Conservation (phyloP, 2,113 vertebrate species). For the Agapornis roseicollis region DNA sequence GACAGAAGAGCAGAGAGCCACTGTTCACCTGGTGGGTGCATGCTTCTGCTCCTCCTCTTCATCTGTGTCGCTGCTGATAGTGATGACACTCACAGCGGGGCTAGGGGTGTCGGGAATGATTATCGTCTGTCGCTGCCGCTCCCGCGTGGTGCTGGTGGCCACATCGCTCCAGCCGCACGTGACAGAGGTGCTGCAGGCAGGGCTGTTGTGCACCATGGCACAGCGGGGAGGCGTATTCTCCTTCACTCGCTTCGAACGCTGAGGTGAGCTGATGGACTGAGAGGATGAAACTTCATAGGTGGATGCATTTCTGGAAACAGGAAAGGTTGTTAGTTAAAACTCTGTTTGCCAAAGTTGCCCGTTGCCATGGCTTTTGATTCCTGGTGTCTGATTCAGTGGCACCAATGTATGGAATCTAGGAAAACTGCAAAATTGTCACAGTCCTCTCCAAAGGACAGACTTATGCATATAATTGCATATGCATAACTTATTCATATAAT, state of each 20-base stretch:
- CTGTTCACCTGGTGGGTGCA: slow-evolving; percentile 85
- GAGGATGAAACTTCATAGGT: slow-evolving; percentile 93
- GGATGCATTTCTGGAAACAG: slow-evolving; percentile 81
- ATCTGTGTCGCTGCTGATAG: slow-evolving; percentile 98
- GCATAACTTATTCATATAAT: background rate
- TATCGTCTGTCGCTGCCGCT: slow-evolving; percentile 92
- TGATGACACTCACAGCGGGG: slow-evolving; percentile 97
- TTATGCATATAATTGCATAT: background rate
- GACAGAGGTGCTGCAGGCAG: slow-evolving; percentile 79
- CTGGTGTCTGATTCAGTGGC: background rate
- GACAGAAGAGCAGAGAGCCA: background rate
- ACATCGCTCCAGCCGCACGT: slow-evolving; percentile 80
- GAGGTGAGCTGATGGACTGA: slow-evolving; percentile 88
- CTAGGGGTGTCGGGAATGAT: slow-evolving; percentile 97
- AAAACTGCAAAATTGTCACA: background rate
- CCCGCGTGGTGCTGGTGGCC: slow-evolving; percentile 81
- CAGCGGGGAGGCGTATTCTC: slow-evolving; percentile 97
- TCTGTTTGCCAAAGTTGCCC: accelerated
- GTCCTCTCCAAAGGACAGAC: background rate
- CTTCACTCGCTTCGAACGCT: slow-evolving; percentile 96
- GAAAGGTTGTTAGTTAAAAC: background rate
- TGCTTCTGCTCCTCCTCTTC: slow-evolving; percentile 96
- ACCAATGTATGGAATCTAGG: background rate
- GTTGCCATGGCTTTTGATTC: background rate
- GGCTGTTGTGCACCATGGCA: slow-evolving; percentile 85